Evolutionary conservation across 2,797 vertebrate genomes (phyloP).

Genomic region (Rhabdophis nuchalis): DNA sequence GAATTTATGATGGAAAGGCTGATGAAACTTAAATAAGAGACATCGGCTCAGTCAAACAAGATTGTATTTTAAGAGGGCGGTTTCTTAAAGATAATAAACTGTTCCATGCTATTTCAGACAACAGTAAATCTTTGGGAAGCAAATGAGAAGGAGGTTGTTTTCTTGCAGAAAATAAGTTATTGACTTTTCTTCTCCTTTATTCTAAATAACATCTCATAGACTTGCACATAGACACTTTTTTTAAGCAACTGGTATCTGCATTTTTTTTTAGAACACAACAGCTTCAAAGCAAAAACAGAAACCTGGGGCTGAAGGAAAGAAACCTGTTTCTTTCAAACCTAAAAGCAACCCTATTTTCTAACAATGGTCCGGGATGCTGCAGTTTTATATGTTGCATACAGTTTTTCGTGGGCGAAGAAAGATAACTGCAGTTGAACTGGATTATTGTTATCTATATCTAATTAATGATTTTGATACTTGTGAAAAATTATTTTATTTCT

Average conservation of each 20-base stretch:
- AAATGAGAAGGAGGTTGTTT: conserved; percentile 15
- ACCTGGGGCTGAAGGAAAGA: neutral
- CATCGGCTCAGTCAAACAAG: conserved; percentile 22
- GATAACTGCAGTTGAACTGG: neutral
- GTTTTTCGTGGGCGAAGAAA: neutral
- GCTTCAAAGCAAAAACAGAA: conserved; percentile 23
- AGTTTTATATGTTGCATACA: neutral
- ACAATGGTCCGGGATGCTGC: neutral
- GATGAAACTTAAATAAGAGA: conserved; percentile 33
- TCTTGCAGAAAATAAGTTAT: conserved; percentile 28
- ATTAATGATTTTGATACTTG: neutral
- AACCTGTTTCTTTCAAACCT: neutral
- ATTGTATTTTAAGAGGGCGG: conserved; percentile 29
- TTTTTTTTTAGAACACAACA: conserved; percentile 40
- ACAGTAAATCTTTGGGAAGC: conserved; percentile 34
- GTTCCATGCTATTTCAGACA: conserved; percentile 28
- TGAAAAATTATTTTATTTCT: neutral
- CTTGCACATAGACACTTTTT: conserved; percentile 17
- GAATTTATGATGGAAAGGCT: conserved; percentile 33
- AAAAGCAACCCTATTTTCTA: neutral
- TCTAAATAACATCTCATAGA: conserved; percentile 21
- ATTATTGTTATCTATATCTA: neutral
- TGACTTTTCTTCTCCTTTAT: conserved; percentile 1
- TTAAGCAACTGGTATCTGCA: conserved; percentile 38
- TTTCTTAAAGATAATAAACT: conserved; percentile 39